Percentiles rank a stretch among this genome's conserved stretches.
Conservation (phyloP, 2,113 vertebrate species). For the Gymnarchus niloticus region DNA sequence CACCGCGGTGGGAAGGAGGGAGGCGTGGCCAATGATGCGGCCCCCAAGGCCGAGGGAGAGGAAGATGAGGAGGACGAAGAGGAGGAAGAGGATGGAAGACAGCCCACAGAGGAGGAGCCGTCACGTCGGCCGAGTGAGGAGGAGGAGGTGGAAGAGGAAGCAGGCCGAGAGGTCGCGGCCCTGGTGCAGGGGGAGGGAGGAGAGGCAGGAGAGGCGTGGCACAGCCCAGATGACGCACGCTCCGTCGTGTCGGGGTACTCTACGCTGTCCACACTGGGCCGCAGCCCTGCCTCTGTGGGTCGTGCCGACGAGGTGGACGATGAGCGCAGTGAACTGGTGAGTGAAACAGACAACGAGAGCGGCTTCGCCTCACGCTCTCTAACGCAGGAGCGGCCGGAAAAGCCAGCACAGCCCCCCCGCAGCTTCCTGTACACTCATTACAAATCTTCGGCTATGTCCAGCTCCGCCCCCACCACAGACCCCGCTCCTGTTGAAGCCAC, state of each 20-base stretch:
- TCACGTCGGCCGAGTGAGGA: constrained; percentile 29
- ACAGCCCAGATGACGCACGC: constrained; percentile 69
- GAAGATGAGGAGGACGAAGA: constrained; percentile 62
- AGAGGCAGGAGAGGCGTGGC: constrained; percentile 46
- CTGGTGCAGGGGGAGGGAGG: neutral
- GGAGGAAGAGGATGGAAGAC: constrained; percentile 44
- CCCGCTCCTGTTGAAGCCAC: constrained; percentile 31
- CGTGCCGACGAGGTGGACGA: constrained; percentile 86
- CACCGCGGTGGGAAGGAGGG: constrained; percentile 48
- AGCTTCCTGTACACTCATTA: constrained; percentile 62
- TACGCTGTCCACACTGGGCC: constrained; percentile 84
- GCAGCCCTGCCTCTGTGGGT: constrained; percentile 75
- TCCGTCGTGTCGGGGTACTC: constrained; percentile 94
- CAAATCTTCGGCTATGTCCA: constrained; percentile 37
- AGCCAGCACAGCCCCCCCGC: constrained; percentile 31
- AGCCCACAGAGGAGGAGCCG: constrained; percentile 49
- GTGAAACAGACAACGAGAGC: constrained; percentile 87
- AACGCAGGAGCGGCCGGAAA: constrained; percentile 63
- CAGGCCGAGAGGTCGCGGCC: neutral
- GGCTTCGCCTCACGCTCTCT: constrained; percentile 67
- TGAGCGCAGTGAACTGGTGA: constrained; percentile 83
- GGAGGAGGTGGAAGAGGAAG: constrained; percentile 39
- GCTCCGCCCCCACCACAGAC: constrained; percentile 22
- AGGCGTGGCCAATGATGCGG: constrained; percentile 37
- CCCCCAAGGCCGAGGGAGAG: constrained; percentile 60